Evolutionary conservation across 2,797 vertebrate genomes (phyloP).

Genomic region (Sardinella longiceps): DNA sequence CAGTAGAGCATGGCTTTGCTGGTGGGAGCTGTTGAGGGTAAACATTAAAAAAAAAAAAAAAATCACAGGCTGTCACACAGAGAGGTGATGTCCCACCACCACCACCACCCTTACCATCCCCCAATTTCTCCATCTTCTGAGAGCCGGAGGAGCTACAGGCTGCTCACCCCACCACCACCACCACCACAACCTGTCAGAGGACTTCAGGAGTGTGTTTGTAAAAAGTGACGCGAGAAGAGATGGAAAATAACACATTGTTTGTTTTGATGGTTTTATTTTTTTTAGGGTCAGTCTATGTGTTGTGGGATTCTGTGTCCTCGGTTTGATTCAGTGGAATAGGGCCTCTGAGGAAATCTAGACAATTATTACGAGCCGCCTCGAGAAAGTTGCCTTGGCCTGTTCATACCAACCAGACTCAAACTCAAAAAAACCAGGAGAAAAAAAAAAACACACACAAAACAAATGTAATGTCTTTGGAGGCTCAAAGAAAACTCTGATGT

Average conservation of each 20-base stretch:
- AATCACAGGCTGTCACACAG: background rate
- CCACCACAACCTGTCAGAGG: background rate
- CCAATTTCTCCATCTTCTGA: background rate
- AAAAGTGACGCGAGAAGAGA: background rate
- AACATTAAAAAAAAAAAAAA: background rate
- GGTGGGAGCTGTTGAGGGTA: background rate
- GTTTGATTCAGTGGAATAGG: background rate
- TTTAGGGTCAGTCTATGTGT: background rate
- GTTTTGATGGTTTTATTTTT: background rate
- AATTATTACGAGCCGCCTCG: background rate
- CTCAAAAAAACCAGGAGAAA: too few relatives aligned
- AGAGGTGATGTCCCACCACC: constrained; percentile 30
- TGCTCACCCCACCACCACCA: background rate
- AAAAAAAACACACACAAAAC: too few relatives aligned
- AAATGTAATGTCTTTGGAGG: too few relatives aligned
- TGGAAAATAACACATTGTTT: background rate
- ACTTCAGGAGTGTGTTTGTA: background rate
- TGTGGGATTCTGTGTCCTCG: background rate
- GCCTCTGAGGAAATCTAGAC: background rate
- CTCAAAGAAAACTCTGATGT: too few relatives aligned
- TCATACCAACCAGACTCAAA: too few relatives aligned
- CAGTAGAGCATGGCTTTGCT: background rate
- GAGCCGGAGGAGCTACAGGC: background rate
- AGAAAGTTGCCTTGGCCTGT: too few relatives aligned
- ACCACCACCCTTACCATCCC: constrained; percentile 29